Evolutionary conservation across 2,113 vertebrate species (phyloP).

Genomic region (Salvelinus namaycush): DNA sequence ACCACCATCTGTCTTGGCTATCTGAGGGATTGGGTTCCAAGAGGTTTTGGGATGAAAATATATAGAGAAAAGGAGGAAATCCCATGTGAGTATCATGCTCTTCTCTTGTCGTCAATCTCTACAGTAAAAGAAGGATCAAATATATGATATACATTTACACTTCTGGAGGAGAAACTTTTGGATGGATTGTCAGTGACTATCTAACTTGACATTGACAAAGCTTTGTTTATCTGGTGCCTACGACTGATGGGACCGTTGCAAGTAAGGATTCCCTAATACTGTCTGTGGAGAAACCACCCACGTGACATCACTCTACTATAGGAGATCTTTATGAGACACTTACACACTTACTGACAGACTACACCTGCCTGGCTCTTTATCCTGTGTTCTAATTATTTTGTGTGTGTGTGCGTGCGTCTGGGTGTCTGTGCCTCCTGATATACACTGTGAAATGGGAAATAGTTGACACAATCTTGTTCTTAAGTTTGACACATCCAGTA

Average conservation of each 20-base stretch:
- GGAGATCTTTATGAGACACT: slow-evolving; percentile 47
- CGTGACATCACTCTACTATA: slow-evolving; percentile 26
- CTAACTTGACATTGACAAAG: neutral
- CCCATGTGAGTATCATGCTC: neutral
- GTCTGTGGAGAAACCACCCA: slow-evolving; percentile 55
- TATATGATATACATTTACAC: neutral
- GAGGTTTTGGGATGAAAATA: neutral
- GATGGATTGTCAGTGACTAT: neutral
- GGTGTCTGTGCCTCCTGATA: slow-evolving; percentile 40
- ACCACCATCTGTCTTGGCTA: neutral
- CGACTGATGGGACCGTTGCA: neutral
- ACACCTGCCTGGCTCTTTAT: slow-evolving; percentile 16
- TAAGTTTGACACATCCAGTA: neutral
- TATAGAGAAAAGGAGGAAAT: neutral
- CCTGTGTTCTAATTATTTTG: neutral
- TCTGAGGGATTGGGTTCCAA: neutral
- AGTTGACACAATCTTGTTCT: neutral
- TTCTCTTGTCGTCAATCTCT: no score
- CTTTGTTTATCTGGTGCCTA: neutral
- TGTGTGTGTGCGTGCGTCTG: neutral
- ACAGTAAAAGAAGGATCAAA: no score
- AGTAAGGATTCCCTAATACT: neutral
- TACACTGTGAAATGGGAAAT: slow-evolving; percentile 65
- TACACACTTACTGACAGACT: slow-evolving; percentile 18
- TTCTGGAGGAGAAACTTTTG: neutral